Evolutionary conservation across 2,113 vertebrate genomes (phyloP).

Genomic region (Syrmaticus mikado): DNA sequence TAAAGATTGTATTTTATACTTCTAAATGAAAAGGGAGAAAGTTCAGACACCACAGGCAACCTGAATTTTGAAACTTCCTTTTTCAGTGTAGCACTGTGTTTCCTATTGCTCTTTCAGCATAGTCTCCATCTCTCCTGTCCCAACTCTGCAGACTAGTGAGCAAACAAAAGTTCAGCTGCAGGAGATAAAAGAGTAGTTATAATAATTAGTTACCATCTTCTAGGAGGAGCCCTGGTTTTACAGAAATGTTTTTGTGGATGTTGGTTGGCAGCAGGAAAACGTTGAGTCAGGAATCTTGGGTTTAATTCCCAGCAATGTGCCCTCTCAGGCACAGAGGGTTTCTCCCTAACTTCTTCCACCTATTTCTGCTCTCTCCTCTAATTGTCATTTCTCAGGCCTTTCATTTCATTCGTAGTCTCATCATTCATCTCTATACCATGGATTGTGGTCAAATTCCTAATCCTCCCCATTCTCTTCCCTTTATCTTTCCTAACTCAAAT

Average conservation of each 20-base stretch:
- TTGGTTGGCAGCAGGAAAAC: slow-evolving; percentile 11
- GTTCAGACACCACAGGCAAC: slow-evolving; percentile 42
- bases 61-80: slow-evolving; percentile 48
- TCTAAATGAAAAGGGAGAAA: slow-evolving; percentile 22
- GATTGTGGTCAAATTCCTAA: background rate
- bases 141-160: background rate
- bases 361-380: background rate
- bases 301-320: slow-evolving; percentile 21
- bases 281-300: slow-evolving; percentile 5
- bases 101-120: background rate
- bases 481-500: background rate
- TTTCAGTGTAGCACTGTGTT: rapidly evolving
- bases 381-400: background rate
- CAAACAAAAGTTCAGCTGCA: background rate
- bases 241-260: slow-evolving; percentile 17
- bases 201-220: slow-evolving; percentile 5
- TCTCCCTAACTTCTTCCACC: background rate
- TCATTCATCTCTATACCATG: background rate
- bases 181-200: slow-evolving; percentile 30
- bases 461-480: background rate
- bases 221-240: background rate
- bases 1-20: slow-evolving; percentile 26
- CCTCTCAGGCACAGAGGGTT: background rate
- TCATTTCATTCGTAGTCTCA: background rate
- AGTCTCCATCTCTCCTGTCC: background rate